A percentile compares a stretch with the other conserved stretches of the same genome.
These are phyloP conservation scores for Eublepharis macularius DNA, from an alignment of 2,113 vertebrate species.

Conservation along the genomic window DNA sequence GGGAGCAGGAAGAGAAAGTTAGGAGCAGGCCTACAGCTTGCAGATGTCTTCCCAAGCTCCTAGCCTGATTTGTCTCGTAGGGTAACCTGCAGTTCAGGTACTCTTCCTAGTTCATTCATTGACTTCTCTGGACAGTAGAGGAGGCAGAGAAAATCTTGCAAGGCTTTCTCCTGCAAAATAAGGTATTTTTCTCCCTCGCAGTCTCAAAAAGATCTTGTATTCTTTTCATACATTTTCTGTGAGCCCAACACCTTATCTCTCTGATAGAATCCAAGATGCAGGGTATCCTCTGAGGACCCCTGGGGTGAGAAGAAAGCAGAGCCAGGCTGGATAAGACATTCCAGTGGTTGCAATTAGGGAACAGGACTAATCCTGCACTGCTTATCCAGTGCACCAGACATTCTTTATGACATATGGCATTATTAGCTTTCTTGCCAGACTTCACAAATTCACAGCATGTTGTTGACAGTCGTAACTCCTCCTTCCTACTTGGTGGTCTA, in stretches of 20 bases:
- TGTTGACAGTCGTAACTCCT: background rate
- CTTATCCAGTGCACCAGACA: background rate
- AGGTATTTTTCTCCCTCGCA: background rate
- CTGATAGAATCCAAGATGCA: background rate
- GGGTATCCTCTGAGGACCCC: background rate
- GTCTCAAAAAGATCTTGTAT: background rate
- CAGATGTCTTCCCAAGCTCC: background rate
- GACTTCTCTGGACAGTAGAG: background rate
- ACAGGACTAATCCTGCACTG: background rate
- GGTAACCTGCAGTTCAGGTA: background rate
- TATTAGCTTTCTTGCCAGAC: background rate
- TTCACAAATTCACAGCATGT: background rate
- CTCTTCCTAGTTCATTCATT: background rate
- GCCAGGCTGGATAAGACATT: background rate
- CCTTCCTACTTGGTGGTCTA: background rate
- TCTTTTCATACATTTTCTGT: too few relatives aligned
- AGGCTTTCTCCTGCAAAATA: background rate
- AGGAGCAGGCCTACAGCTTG: too few relatives aligned
- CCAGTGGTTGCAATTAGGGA: background rate
- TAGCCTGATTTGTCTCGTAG: background rate
- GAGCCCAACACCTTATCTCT: background rate
- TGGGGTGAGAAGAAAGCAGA: background rate
- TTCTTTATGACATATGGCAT: background rate
- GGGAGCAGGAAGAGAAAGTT: background rate
- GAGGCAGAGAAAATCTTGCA: background rate